Percentiles rank a stretch among this genome's conserved stretches.
Evolutionary conservation across 2,797 vertebrate species (phyloP).

Genomic region (Emydoidea blandingii): DNA sequence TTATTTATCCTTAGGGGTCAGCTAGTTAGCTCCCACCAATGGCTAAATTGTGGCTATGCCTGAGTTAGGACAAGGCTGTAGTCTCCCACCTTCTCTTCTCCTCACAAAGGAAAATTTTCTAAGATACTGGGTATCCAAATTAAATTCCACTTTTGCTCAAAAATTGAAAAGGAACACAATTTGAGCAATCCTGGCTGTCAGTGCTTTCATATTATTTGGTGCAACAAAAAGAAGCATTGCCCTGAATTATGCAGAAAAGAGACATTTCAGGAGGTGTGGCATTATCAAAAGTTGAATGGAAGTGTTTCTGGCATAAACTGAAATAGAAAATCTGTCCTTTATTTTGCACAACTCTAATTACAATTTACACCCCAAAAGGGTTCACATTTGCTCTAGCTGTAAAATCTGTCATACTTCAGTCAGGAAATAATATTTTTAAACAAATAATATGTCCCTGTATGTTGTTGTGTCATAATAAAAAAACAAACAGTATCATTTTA

Average conservation of each 20-base stretch:
- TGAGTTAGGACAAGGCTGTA: too few relatives aligned
- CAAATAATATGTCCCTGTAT: background rate
- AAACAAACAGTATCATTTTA: background rate
- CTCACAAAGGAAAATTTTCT: too few relatives aligned
- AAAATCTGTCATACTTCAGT: background rate
- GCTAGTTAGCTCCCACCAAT: too few relatives aligned
- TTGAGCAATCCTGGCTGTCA: background rate
- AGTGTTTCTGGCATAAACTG: background rate
- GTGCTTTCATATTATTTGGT: background rate
- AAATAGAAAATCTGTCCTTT: background rate
- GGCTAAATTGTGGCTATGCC: too few relatives aligned
- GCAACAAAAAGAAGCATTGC: background rate
- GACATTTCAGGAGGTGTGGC: background rate
- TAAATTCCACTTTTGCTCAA: background rate
- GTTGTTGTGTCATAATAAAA: background rate
- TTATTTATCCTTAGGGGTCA: too few relatives aligned
- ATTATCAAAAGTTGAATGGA: background rate
- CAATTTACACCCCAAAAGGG: background rate
- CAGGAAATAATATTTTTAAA: background rate
- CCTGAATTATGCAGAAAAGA: background rate
- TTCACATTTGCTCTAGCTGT: background rate
- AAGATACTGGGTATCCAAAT: background rate
- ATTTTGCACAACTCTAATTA: background rate
- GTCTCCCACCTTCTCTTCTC: too few relatives aligned
- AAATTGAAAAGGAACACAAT: background rate